These are phyloP conservation scores for Mycalesis mineus DNA, from an alignment of 2,888 invertebrate species.

Conservation along the genomic window DNA sequence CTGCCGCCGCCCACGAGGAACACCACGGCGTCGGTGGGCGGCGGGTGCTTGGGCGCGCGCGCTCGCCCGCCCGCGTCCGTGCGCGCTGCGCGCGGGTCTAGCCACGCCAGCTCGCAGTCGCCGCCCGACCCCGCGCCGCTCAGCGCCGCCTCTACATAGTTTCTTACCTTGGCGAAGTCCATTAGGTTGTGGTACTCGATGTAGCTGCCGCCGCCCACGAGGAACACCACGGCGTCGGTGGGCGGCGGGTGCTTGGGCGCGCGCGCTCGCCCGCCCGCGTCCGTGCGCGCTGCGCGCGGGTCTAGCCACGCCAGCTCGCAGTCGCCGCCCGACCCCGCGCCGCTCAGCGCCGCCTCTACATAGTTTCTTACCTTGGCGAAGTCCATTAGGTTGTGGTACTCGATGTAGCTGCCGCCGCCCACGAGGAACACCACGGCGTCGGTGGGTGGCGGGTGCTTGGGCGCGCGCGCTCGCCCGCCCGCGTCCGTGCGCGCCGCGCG, in stretches of 20 bases:
- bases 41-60: slow-evolving; percentile 80
- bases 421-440: slow-evolving; percentile 95
- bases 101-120: too few species aligned
- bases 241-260: slow-evolving; percentile 83
- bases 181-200: slow-evolving; percentile 99
- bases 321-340: slow-evolving; percentile 81
- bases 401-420: slow-evolving; percentile 98
- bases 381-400: slow-evolving; percentile 98
- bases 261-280: slow-evolving; percentile 83
- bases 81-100: too few species aligned
- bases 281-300: slow-evolving; percentile 96
- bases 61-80: too few species aligned
- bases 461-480: slow-evolving; percentile 80
- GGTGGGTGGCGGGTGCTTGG: slow-evolving; percentile 83
- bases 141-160: too few species aligned
- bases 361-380: slow-evolving; percentile 91
- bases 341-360: slow-evolving; percentile 75
- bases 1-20: slow-evolving; percentile 96
- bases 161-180: slow-evolving; percentile 92
- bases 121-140: too few species aligned
- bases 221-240: slow-evolving; percentile 92
- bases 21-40: slow-evolving; percentile 92
- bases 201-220: slow-evolving; percentile 97
- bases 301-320: slow-evolving; percentile 92
- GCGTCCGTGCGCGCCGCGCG: slow-evolving; percentile 97